phyloP scores from a whole-genome alignment of 2,888 invertebrate species.

The Atherix ibis region DNA sequence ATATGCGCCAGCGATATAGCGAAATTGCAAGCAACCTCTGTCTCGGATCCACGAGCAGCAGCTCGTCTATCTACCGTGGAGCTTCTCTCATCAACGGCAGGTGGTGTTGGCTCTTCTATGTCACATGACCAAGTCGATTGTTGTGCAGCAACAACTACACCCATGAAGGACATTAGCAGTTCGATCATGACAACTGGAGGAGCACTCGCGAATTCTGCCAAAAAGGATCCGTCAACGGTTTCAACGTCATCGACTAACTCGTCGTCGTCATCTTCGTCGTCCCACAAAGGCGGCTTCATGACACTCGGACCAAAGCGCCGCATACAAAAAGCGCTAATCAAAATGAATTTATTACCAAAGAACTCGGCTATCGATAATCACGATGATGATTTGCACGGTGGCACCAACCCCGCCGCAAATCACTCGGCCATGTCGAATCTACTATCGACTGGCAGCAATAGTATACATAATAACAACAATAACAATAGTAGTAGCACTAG shows the following conservation, averaged over 20 bases:
- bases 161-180: conserved; percentile 32
- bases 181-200: background rate
- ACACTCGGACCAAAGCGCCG: conserved; percentile 74
- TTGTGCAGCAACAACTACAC: conserved; percentile 37
- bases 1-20: conserved; percentile 43
- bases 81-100: conserved; percentile 23
- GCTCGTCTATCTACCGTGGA: conserved; percentile 60
- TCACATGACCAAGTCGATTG: conserved; percentile 26
- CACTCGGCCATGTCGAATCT: background rate
- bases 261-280: conserved; percentile 37
- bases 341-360: conserved; percentile 79
- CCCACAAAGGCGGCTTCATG: conserved; percentile 67
- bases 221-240: background rate
- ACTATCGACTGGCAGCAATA: conserved; percentile 1
- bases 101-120: background rate
- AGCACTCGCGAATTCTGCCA: background rate
- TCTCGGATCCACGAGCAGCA: conserved; percentile 25
- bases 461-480: conserved; percentile 2
- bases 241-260: conserved; percentile 14
- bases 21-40: conserved; percentile 40
- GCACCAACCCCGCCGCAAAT: conserved; percentile 11
- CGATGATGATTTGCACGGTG: conserved; percentile 15
- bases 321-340: conserved; percentile 70
- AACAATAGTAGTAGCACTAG: conserved; percentile 4
- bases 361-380: conserved; percentile 43